These are phyloP conservation scores for Heteronetta atricapilla DNA, from an alignment of 2,113 vertebrate species.

Conservation along the genomic window DNA sequence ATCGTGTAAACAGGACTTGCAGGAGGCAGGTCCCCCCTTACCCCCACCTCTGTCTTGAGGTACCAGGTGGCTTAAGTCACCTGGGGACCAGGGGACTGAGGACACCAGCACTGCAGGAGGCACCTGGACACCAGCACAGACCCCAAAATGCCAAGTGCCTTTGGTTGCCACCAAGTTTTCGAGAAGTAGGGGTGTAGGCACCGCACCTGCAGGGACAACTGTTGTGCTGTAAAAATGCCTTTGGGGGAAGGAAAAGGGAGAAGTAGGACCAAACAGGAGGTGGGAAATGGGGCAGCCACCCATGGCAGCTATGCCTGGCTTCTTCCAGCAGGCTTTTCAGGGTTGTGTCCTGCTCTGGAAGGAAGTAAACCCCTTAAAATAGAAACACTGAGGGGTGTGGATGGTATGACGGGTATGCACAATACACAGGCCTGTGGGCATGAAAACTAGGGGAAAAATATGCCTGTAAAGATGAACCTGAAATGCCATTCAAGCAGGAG, in stretches of 20 bases:
- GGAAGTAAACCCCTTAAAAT: not conserved
- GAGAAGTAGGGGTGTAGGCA: fast-evolving
- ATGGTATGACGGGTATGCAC: not conserved
- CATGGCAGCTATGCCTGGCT: not conserved
- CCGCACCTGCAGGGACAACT: not conserved
- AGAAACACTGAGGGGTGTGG: not conserved
- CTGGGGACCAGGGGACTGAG: not conserved
- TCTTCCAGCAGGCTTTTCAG: not conserved
- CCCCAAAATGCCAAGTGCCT: not conserved
- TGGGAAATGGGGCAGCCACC: not conserved
- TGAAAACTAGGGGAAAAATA: not conserved
- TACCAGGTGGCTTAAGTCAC: not conserved
- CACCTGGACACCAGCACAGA: not conserved
- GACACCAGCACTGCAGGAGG: not conserved
- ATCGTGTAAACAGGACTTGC: not conserved
- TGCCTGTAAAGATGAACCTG: not conserved
- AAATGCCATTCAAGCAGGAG: fast-evolving
- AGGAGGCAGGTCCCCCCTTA: not conserved
- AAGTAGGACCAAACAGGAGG: fast-evolving
- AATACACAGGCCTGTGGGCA: no score
- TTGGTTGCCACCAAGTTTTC: fast-evolving
- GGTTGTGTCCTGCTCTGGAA: not conserved
- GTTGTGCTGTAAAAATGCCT: not conserved
- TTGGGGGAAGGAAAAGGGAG: not conserved
- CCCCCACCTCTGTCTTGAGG: fast-evolving